These are phyloP conservation scores for Conus betulinus DNA, from an alignment of 1,140 invertebrate genomes.

Conservation along the genomic window DNA sequence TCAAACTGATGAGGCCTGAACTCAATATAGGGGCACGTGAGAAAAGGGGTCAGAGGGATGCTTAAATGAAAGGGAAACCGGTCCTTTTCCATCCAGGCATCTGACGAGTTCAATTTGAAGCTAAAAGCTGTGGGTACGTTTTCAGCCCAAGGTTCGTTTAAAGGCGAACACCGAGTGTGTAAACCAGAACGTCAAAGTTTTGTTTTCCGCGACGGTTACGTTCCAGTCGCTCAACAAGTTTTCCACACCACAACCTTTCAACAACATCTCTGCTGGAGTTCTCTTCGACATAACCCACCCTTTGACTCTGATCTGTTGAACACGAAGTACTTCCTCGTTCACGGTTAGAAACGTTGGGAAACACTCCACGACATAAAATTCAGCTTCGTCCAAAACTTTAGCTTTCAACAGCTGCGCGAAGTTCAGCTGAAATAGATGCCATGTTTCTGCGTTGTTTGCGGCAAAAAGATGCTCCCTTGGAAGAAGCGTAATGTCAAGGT, in stretches of 20 bases:
- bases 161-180: no score
- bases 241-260: neutral
- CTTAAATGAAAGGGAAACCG: neutral
- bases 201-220: neutral
- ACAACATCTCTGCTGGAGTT: neutral
- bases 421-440: no score
- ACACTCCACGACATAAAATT: no score
- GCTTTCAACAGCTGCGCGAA: no score
- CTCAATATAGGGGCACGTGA: neutral
- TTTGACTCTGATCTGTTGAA: neutral
- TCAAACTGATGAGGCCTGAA: neutral
- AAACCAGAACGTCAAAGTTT: neutral
- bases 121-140: no score
- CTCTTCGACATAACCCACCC: neutral
- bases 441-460: no score
- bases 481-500: neutral
- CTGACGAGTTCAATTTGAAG: no score
- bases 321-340: no score
- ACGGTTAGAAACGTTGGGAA: no score
- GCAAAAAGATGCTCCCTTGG: neutral
- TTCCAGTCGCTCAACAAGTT: neutral
- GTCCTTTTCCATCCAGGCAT: no score
- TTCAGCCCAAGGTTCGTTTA: no score
- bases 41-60: neutral
- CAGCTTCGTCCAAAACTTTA: no score